A percentile compares a stretch with the other conserved stretches of the same genome.
phyloP scores from a whole-genome alignment of 2,113 vertebrate genomes.

The Anolis carolinensis region DNA sequence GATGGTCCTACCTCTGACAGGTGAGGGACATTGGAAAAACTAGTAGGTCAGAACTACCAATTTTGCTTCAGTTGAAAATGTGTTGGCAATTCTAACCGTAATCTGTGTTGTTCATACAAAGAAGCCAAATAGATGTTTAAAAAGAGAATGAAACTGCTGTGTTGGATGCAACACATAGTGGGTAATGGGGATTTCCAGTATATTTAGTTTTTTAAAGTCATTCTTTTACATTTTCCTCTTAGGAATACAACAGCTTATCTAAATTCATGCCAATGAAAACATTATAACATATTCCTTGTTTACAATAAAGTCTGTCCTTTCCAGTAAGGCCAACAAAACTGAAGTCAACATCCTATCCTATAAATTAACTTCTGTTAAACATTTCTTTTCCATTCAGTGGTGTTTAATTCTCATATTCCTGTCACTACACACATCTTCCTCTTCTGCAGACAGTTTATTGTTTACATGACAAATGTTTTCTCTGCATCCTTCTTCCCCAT shows the following conservation, averaged over 20 bases:
- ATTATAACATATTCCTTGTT: slow-evolving; percentile 43
- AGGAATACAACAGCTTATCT: slow-evolving; percentile 30
- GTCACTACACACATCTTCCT: slow-evolving; percentile 38
- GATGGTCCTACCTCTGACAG: no score
- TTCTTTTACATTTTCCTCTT: slow-evolving; percentile 33
- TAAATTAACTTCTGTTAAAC: slow-evolving; percentile 36
- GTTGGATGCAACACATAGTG: not conserved
- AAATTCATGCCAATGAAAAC: slow-evolving; percentile 31
- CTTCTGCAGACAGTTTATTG: slow-evolving; percentile 50
- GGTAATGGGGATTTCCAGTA: slow-evolving; percentile 4
- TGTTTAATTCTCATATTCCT: slow-evolving; percentile 56
- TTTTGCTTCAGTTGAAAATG: not conserved
- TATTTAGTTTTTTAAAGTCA: slow-evolving; percentile 7
- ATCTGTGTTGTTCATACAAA: not conserved
- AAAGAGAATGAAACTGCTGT: not conserved
- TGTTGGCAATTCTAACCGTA: not conserved
- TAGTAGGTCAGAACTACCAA: not conserved
- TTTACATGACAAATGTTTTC: slow-evolving; percentile 68
- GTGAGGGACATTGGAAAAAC: no score
- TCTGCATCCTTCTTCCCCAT: slow-evolving; percentile 63
- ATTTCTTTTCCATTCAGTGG: slow-evolving; percentile 55
- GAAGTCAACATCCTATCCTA: slow-evolving; percentile 59
- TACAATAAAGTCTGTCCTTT: slow-evolving; percentile 13
- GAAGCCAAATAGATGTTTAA: not conserved
- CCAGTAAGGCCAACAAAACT: slow-evolving; percentile 30